These are phyloP conservation scores for Entelurus aequoreus DNA, from an alignment of 2,113 vertebrate species.

Conservation along the genomic window DNA sequence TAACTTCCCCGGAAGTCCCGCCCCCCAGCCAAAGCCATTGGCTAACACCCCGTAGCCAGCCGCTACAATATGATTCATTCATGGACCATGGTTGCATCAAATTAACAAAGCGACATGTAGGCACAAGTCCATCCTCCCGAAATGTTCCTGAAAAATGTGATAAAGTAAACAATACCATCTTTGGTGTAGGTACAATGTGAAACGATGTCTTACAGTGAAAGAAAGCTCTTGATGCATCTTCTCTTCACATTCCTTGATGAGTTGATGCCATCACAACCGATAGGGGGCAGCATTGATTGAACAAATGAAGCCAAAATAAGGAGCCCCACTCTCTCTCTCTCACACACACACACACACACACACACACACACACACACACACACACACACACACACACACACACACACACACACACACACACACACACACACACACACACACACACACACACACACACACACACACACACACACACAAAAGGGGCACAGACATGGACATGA, in stretches of 20 bases:
- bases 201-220: background rate
- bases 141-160: no score
- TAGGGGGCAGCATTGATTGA: slow-evolving; percentile 67
- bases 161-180: no score
- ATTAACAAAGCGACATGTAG: no score
- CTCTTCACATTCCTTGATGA: background rate
- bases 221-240: background rate
- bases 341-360: slow-evolving; percentile 44
- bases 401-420: slow-evolving; percentile 34
- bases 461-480: slow-evolving; percentile 53
- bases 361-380: slow-evolving; percentile 39
- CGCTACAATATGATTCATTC: no score
- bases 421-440: slow-evolving; percentile 39
- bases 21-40: no score
- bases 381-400: slow-evolving; percentile 33
- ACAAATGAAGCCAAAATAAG: slow-evolving; percentile 33
- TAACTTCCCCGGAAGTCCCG: no score
- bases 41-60: no score
- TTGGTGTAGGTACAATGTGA: background rate
- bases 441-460: slow-evolving; percentile 28
- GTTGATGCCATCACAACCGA: slow-evolving; percentile 37
- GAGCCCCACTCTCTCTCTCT: slow-evolving; percentile 8
- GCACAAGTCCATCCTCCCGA: no score
- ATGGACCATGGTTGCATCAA: no score
- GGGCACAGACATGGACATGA: slow-evolving; percentile 70